Base-by-base conservation (phyloP, 2,113 vertebrate genomes). In the Atrichornis clamosus region DNA sequence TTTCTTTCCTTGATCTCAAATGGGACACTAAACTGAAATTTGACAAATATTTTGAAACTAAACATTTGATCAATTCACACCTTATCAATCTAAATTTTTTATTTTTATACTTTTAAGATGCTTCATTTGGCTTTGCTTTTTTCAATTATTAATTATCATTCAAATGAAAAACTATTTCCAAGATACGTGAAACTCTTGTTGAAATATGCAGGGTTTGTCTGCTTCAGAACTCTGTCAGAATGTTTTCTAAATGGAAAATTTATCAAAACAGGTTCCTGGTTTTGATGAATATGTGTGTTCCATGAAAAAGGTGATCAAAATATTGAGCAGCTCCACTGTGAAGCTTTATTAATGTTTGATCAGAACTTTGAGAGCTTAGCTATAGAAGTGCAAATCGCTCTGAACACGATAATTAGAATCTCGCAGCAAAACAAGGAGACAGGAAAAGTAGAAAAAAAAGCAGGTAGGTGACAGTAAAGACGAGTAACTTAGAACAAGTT, bases 331-430 rank as follows among this genome's bases (percentile, higher is more conserved):
- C 73, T 84, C 15, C 23, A 26, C 32, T 75, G 27, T 74, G 70
- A 89, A 78, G 46, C 46, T 86, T 90, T 89, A 92, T 96, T 96
- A 94, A 90, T 81, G 72, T 94, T 96, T 92, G 95, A 93, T 92
- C 83, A 94, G 46, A 41, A 58, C 37, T 89, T 94, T 89, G 76
- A 91, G 23, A 90, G 24, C 19, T 53, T 44, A 64, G 76, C 53
- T 76, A 80, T 16, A 91, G 73, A 96, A 76, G 67, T 86, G 67
- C 80, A 92, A 82, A 86, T 92, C 1, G 0, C 30, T 92, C 15
- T 84, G 84, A 87, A 62, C 60, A 56, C 3, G 35, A 55, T 89
- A 35, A 68, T 87, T 82, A 79, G 84, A 76, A 75, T 80, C 65
- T 74, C 3, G 0, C 16, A 73, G 49, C 18, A 56, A 63, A 90